Evolutionary conservation across 2,888 invertebrate species (phyloP), one percentile per base, ranked within the genome.

Genomic region (Caenorhabditis plicata): DNA sequence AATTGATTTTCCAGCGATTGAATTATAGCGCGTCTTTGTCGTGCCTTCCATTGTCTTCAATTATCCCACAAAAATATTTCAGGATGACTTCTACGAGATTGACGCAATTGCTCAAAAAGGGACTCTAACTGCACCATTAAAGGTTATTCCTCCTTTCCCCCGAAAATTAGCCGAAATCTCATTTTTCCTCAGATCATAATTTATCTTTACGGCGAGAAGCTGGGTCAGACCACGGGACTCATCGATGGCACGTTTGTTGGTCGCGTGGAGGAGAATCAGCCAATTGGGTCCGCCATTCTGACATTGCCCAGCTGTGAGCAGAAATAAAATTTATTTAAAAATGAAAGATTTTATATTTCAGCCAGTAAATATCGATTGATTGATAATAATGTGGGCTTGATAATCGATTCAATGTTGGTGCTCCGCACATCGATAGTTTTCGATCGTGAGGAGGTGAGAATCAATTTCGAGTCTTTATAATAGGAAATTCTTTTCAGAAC

Each of bases 361-460:
- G 48, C 26, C n/a, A 19, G 15, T 32, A 60, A 60, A 38, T 60
- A 60, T 25, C 60, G 60, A 11, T 33, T 60, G 3, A 36, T 60
- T 19, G 60, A 60, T 36, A 22, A 29, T 1, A 29, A n/a, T 1
- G 45, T 40, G 27, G 61, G 61, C 1, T 39, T 61, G 32, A 23
- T 42, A 13, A 61, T 61, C 31, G 61, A 61, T 43, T 35, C 46
- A 31, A 26, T 47, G 7, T 54, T 50, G 2, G 26, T 61, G 2
- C 22, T 61, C 15, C 27, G 51, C 23, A 51, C 54, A 2, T 51
- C 50, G 3, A 27, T 22, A 9, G 7, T 35, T 1, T 61, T 61
- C 25, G 54, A 61, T 26, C 22, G 43, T 5, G 54, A 54, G 27
- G 38, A 35, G 26, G 41, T 41, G 4, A 25, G 29, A 9, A 20